A percentile compares a stretch with the other conserved stretches of the same genome.
These are phyloP conservation scores for Mylabris sibirica DNA, from an alignment of 2,888 invertebrate genomes.

Conservation along the genomic window DNA sequence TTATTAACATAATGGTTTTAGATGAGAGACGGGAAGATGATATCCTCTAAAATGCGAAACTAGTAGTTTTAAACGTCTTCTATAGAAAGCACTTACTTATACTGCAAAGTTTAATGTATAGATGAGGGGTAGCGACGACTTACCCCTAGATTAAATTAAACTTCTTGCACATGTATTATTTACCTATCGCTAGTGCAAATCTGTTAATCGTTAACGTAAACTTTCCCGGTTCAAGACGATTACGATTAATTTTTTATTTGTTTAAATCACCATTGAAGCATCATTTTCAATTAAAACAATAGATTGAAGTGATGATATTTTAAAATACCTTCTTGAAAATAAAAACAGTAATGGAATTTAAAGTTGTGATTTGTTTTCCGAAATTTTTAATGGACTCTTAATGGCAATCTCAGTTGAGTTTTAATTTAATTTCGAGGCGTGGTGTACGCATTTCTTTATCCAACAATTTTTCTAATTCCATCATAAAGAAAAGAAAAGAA, in stretches of 20 bases:
- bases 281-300: neutral
- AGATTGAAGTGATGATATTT: neutral
- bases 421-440: constrained; percentile 35
- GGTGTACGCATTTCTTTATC: constrained; percentile 1
- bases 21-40: neutral
- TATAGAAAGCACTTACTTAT: neutral
- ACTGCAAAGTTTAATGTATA: constrained; percentile 22
- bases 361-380: constrained; percentile 37
- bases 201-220: neutral
- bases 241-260: neutral
- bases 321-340: neutral
- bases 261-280: neutral
- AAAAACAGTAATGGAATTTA: constrained; percentile 27
- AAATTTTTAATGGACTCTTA: constrained; percentile 39
- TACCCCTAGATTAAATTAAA: constrained; percentile 23
- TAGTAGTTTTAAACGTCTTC: constrained; percentile 14
- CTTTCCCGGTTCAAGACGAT: neutral
- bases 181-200: neutral
- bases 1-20: constrained; percentile 23
- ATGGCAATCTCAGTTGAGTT: constrained; percentile 38
- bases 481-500: constrained; percentile 18
- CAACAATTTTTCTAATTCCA: neutral
- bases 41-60: constrained; percentile 29
- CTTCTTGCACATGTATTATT: constrained; percentile 28
- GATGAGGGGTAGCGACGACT: neutral